phyloP scores from a whole-genome alignment of 1,140 invertebrate genomes.

The Pissodes strobi region DNA sequence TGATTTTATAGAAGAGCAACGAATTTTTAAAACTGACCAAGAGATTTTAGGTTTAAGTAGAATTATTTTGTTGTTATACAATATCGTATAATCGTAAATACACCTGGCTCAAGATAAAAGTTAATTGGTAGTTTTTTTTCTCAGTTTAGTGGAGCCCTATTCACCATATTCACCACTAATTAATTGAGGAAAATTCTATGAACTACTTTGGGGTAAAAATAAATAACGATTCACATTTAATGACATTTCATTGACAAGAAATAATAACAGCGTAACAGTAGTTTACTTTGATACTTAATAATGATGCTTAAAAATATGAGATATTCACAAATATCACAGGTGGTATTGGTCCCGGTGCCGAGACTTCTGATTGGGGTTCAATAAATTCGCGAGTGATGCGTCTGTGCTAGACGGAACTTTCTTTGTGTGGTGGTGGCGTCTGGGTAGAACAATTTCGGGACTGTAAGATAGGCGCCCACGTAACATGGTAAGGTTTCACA shows the following conservation, averaged over 20 bases:
- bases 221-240: slow-evolving; percentile 42
- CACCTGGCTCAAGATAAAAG: no score
- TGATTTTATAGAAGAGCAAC: no score
- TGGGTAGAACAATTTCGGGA: slow-evolving; percentile 54
- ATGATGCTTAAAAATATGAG: slow-evolving; percentile 54
- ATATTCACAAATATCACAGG: slow-evolving; percentile 58
- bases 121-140: no score
- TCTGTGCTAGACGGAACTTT: slow-evolving; percentile 53
- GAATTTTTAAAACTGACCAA: no score
- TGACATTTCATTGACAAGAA: slow-evolving; percentile 53
- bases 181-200: no score
- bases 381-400: no score
- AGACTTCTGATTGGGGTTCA: slow-evolving; percentile 53
- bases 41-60: no score
- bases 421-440: slow-evolving; percentile 55
- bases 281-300: slow-evolving; percentile 47
- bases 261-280: slow-evolving; percentile 52
- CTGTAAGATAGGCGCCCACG: slow-evolving; percentile 55
- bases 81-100: no score
- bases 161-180: no score
- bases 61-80: no score
- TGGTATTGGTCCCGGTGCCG: slow-evolving; percentile 56
- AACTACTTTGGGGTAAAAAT: no score
- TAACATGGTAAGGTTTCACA: slow-evolving; percentile 56
- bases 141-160: no score